Base-by-base conservation (phyloP, 2,888 invertebrate species). In the Chymomyza fuscimana region DNA sequence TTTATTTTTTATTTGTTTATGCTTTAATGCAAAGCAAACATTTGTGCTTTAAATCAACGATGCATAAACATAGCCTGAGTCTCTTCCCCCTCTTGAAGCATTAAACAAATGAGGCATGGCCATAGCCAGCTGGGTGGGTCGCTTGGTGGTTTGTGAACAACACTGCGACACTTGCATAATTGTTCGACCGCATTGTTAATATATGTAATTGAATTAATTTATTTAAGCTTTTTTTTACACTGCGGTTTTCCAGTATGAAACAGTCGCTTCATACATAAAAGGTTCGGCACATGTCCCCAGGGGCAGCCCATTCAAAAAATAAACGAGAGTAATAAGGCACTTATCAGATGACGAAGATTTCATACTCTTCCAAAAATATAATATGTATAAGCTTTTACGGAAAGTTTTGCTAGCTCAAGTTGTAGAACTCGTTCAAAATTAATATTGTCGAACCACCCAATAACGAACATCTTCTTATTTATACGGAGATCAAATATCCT, bases 151-250 rank as follows among this genome's bases (percentile, higher is more conserved):
- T 56, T 7, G 32, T 32, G 32, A 32, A 32, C 10, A 69, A 70
- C 62, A 69, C 59, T 29, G 70, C 76, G 78, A 78, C 89, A 87
- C 89, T 86, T 85, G 88, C 89, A 88, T 88, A 85, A 85, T 79
- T 87, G 75, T 82, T 74, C 65, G 74, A 71, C 78, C 78, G 77
- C 80, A 83, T 67, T 81, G 86, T 87, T 74, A 74, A 77, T 83
- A 81, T 76, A 82, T 83, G 87, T 88, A 87, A 84, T 89, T 88
- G 76, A 82, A 89, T 89, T 88, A 79, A 88, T 87, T 80, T 78
- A 73, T 88, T 86, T 67, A 66, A 65, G 62, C 70, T 63, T 69
- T 63, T 71, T 65, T 65, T 65, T 63, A 66, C 58, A 73, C 71
- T 73, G 74, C 69, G 77, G 77, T 70, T 32, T 59, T 32, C 10